Percentiles rank a stretch among this genome's conserved stretches.
Evolutionary conservation across 2,113 vertebrate genomes (phyloP).

Genomic region (Xenopus borealis): DNA sequence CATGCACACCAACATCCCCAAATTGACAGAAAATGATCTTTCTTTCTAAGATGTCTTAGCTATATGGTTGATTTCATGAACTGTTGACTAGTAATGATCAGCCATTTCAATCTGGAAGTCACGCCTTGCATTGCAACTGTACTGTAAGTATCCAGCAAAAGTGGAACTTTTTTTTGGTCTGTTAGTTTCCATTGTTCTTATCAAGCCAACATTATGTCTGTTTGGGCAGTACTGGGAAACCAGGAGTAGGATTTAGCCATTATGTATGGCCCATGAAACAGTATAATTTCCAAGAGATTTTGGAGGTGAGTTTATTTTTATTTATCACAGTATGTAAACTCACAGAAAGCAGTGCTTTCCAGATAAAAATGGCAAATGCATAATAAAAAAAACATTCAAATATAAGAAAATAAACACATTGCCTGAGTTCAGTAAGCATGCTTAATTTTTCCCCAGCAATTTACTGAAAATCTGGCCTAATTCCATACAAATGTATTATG

Average conservation of each 20-base stretch:
- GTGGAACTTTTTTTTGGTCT: no score
- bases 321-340: no score
- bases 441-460: conserved; percentile 57
- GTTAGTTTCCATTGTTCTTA: no score
- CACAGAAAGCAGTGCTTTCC: conserved; percentile 44
- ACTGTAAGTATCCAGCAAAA: neutral
- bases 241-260: no score
- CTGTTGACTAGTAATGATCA: conserved; percentile 47
- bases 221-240: no score
- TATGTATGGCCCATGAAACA: no score
- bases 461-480: neutral
- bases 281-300: no score
- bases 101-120: conserved; percentile 63
- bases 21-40: neutral
- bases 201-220: no score
- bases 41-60: neutral
- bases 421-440: conserved; percentile 60
- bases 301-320: no score
- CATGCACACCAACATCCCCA: no score
- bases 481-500: neutral
- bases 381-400: conserved; percentile 39
- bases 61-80: conserved; percentile 32
- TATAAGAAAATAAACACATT: conserved; percentile 49
- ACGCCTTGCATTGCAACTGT: neutral
- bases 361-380: conserved; percentile 63